Conservation (phyloP, 2,888 invertebrate species). For the Brachypterus glaber region DNA sequence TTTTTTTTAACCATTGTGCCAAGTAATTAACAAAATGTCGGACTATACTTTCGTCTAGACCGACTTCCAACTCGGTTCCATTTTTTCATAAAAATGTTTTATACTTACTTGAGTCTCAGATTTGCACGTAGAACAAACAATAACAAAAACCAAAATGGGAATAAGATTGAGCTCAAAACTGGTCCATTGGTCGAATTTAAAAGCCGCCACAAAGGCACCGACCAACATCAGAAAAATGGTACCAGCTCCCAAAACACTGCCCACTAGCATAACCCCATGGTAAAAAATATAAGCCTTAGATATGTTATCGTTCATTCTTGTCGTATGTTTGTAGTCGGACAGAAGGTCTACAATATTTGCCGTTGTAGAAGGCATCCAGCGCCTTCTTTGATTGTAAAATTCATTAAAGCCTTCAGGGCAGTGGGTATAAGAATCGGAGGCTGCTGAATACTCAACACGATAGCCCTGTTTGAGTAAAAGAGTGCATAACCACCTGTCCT, state of each 20-base stretch:
- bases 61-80: too few species aligned
- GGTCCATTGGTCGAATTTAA: conserved; percentile 58
- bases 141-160: conserved; percentile 57
- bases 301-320: conserved; percentile 80
- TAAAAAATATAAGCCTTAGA: conserved; percentile 71
- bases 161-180: conserved; percentile 58
- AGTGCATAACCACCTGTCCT: conserved; percentile 94
- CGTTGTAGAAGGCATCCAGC: conserved; percentile 95
- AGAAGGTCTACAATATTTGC: conserved; percentile 89
- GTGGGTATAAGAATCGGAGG: conserved; percentile 90
- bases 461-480: conserved; percentile 84
- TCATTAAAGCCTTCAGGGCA: conserved; percentile 88
- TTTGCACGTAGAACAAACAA: conserved; percentile 59
- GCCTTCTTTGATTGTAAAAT: conserved; percentile 87
- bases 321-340: conserved; percentile 65
- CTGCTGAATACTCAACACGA: conserved; percentile 89
- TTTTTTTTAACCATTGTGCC: too few species aligned
- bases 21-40: too few species aligned
- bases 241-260: conserved; percentile 73
- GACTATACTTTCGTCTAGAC: too few species aligned
- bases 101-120: conserved; percentile 54
- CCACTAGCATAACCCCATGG: conserved; percentile 59
- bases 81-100: too few species aligned
- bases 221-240: conserved; percentile 77
- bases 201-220: conserved; percentile 71